Evolutionary conservation across 2,888 invertebrate genomes (phyloP).

Genomic region (Epinotia bilunana): DNA sequence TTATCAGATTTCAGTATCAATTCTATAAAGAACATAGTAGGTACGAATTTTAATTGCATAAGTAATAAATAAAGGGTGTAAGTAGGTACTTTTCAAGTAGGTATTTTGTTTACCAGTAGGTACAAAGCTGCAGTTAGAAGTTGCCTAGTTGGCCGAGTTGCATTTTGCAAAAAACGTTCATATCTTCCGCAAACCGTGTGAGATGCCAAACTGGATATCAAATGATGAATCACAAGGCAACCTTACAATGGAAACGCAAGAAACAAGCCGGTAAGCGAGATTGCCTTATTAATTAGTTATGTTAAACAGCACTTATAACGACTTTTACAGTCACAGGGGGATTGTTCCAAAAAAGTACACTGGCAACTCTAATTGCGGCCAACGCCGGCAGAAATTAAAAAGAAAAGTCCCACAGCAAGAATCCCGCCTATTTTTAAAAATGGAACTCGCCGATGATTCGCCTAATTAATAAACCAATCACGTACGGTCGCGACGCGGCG

Average conservation of each 20-base stretch:
- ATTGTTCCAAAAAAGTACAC: conserved; percentile 75
- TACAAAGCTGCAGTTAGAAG: background rate
- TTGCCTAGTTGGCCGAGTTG: background rate
- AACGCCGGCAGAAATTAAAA: conserved; percentile 82
- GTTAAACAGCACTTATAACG: conserved; percentile 64
- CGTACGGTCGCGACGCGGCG: conserved; percentile 84
- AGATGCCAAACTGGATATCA: conserved; percentile 34
- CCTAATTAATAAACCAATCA: conserved; percentile 85
- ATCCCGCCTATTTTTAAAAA: conserved; percentile 85
- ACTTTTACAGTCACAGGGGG: conserved; percentile 67
- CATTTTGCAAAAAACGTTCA: conserved; percentile 17
- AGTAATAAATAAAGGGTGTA: too few species aligned
- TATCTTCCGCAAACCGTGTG: conserved; percentile 25
- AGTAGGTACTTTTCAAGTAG: too few species aligned
- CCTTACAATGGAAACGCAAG: conserved; percentile 30
- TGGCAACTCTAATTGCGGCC: conserved; percentile 81
- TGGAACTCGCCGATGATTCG: conserved; percentile 78
- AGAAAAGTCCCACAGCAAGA: conserved; percentile 81
- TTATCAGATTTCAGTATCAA: too few species aligned
- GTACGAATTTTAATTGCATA: too few species aligned
- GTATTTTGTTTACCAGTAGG: background rate
- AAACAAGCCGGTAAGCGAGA: conserved; percentile 47
- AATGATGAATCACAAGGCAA: conserved; percentile 31
- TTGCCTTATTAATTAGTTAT: conserved; percentile 66
- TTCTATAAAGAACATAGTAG: too few species aligned